A percentile compares a stretch with the other conserved stretches of the same genome.
These are phyloP conservation scores for Tenodera sinensis DNA, from an alignment of 2,888 invertebrate species.

Conservation along the genomic window DNA sequence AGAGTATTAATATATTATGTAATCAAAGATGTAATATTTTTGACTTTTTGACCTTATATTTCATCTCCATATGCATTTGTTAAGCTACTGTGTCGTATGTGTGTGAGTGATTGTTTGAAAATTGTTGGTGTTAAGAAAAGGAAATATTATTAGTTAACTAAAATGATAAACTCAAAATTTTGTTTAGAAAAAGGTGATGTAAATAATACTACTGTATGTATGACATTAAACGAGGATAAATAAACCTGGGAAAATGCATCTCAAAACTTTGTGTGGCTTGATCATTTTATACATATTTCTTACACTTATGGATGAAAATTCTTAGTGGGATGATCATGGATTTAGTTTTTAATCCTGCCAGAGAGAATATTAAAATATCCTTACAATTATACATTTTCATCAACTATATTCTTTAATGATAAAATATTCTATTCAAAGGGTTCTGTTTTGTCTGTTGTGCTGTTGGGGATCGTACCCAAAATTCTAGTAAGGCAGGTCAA, in stretches of 20 bases:
- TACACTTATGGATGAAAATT: no score
- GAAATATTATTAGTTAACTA: constrained; percentile 4
- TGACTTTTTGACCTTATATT: constrained; percentile 7
- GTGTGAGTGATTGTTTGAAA: constrained; percentile 13
- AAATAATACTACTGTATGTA: constrained; percentile 11
- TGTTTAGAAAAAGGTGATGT: constrained; percentile 6
- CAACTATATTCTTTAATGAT: no score
- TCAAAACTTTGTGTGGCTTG: neutral
- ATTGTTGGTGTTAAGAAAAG: constrained; percentile 11
- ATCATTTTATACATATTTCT: no score
- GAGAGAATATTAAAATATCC: no score
- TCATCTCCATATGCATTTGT: constrained; percentile 8
- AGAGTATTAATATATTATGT: constrained; percentile 4
- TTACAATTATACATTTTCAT: no score
- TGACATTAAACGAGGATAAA: neutral
- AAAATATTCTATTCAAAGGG: no score
- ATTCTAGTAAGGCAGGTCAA: no score
- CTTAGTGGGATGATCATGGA: no score
- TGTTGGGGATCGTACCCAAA: no score
- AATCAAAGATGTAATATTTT: constrained; percentile 12
- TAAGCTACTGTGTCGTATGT: constrained; percentile 10
- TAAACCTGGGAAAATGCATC: neutral
- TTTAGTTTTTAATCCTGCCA: no score
- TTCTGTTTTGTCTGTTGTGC: no score
- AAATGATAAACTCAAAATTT: neutral